Evolutionary conservation across 1,140 invertebrate species (phyloP), one percentile per base, ranked within the genome.

Genomic region (Drosophila neocordata): DNA sequence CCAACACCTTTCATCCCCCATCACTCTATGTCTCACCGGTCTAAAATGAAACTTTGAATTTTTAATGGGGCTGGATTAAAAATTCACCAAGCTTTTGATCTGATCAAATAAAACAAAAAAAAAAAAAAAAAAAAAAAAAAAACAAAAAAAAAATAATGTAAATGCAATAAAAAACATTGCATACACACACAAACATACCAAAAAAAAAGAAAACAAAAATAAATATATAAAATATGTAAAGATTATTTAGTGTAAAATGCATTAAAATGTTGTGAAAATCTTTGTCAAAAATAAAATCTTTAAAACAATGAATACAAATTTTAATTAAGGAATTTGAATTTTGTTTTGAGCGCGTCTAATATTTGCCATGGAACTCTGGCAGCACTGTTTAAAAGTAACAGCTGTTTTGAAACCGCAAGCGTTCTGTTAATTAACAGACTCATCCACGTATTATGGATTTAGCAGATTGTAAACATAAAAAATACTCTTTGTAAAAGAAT

Each of bases 31-130:
- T 27, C 38, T 13, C 56, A 27, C 56, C 34, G n/a, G 37, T 67
- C 70, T 55, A 51, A 57, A 56, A 67, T 31, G 52, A 60, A 35
- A 41, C 35, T 52, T 65, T 90, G 89, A 85, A 90, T 83, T 91
- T 90, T 91, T 91, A 89, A 79, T 85, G 77, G 89, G 90, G 90
- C 90, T 91, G 90, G 90, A 91, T 90, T 90, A 90, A 90, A 83
- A 91, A 81, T 91, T 91, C 90, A 91, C 73, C 61, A 69, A 72
- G 65, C 74, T 82, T 83, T 82, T 48, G 67, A 82, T 71, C 75
- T 77, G 63, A 78, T 68, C 66, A 68, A 55, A 67, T 57, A 18
- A 63, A 68, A 69, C 2, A 13, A 20, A 48, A 48, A 48, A 74
- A 24, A 18, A 7, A 60, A 65, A 60, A 24, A 61, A 61, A 57